phyloP scores from a whole-genome alignment of 30 jellyfish, hydroid and myxozoan genomes.

The Aurelia coerulea region DNA sequence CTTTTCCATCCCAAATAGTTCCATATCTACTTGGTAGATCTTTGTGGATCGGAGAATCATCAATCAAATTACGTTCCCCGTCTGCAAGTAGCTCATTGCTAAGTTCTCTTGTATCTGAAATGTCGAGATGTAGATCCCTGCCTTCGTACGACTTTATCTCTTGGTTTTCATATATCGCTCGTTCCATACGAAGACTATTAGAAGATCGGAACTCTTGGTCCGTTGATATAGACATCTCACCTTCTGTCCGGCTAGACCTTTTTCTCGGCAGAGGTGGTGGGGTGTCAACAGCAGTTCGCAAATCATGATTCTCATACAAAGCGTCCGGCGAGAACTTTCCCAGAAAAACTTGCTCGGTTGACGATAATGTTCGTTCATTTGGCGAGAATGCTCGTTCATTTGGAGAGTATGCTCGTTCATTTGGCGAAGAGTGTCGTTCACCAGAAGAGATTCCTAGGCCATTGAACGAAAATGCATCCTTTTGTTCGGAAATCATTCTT shows the following conservation, averaged over 20 bases:
- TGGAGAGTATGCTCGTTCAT: background rate
- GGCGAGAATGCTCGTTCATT: background rate
- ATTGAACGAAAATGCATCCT: background rate
- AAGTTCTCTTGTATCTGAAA: background rate
- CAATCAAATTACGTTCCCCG: constrained; percentile 31
- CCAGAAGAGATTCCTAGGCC: background rate
- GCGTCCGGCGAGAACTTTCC: background rate
- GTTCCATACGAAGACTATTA: constrained; percentile 1
- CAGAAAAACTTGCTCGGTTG: background rate
- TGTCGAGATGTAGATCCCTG: background rate
- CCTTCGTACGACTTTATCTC: background rate
- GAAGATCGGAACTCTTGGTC: background rate
- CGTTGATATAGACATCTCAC: constrained; percentile 4
- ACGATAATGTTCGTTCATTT: background rate
- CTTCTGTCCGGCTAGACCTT: constrained; percentile 6
- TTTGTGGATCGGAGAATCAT: constrained; percentile 57
- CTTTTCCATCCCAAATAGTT: constrained; percentile 51
- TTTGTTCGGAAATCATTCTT: too few relatives aligned
- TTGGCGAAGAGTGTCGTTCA: background rate
- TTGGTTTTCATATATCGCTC: background rate
- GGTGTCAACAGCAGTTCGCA: constrained; percentile 7
- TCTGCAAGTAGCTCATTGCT: background rate
- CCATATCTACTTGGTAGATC: constrained; percentile 19
- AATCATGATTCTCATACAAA: constrained; percentile 21
- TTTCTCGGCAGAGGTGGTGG: constrained; percentile 76